Conservation (phyloP, 2,888 invertebrate genomes). For the Ctena decussata region DNA sequence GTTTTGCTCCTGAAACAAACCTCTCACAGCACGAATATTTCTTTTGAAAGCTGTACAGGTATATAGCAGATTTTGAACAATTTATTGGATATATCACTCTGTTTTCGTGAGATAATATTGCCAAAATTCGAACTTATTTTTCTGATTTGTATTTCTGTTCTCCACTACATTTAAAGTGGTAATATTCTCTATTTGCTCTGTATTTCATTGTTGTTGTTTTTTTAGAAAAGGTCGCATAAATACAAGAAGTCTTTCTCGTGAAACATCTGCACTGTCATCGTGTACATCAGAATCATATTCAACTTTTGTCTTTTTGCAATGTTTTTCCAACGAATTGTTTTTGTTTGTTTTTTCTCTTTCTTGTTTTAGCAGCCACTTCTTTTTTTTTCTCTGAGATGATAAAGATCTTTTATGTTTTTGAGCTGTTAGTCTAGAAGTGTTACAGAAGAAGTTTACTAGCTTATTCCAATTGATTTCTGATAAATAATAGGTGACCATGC, state of each 20-base stretch:
- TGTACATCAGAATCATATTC: slow-evolving; percentile 1
- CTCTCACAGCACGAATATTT: slow-evolving; percentile 4
- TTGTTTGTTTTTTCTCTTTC: slow-evolving; percentile 26
- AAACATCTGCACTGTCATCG: slow-evolving; percentile 1
- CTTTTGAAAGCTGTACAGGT: slow-evolving; percentile 1
- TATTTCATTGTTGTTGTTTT: not conserved
- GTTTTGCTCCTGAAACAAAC: slow-evolving; percentile 11
- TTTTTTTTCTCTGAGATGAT: not conserved
- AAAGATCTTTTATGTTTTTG: not conserved
- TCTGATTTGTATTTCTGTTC: too few relatives aligned
- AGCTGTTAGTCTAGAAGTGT: not conserved
- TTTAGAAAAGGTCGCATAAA: not conserved
- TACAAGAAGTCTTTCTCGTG: not conserved
- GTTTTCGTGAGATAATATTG: slow-evolving; percentile 14
- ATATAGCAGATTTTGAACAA: slow-evolving; percentile 12
- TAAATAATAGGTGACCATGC: slow-evolving; percentile 30
- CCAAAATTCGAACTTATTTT: not conserved
- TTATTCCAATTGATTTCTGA: not conserved
- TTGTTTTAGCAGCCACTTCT: not conserved
- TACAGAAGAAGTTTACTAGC: not conserved
- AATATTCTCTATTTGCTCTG: not conserved
- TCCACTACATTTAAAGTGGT: not conserved
- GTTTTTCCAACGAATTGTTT: not conserved
- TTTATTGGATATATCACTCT: not conserved
- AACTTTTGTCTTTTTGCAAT: slow-evolving; percentile 11